Evolutionary conservation across 1,140 invertebrate genomes (phyloP).

Genomic region (Caenorhabditis remanei): DNA sequence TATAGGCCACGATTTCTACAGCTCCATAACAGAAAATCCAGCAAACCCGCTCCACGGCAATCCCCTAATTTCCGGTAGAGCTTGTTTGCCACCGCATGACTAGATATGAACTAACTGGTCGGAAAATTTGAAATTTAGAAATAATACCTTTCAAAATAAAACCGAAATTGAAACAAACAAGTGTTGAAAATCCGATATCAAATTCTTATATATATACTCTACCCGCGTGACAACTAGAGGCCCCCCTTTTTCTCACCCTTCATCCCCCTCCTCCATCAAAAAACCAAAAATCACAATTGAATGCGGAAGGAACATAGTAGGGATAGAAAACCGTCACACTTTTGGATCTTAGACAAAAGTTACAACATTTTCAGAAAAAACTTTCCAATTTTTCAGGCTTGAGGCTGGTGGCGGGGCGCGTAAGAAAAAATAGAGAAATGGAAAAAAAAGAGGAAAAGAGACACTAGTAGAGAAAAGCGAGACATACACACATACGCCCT

Average conservation of each 20-base stretch:
- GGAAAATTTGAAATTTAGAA: too few relatives aligned
- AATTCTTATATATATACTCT: conserved; percentile 1
- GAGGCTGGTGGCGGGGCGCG: background rate
- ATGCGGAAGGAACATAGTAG: background rate
- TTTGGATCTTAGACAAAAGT: background rate
- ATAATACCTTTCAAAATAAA: too few relatives aligned
- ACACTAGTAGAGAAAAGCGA: conserved; percentile 15
- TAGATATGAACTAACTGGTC: too few relatives aligned
- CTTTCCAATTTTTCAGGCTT: background rate
- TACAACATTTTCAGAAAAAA: background rate
- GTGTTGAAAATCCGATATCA: background rate
- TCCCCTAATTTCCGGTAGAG: too few relatives aligned
- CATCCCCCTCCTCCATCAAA: too few relatives aligned
- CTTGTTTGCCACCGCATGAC: too few relatives aligned
- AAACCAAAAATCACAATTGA: conserved; percentile 43
- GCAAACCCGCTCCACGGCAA: too few relatives aligned
- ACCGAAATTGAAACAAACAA: background rate
- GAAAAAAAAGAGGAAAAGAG: background rate
- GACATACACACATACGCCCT: conserved; percentile 34
- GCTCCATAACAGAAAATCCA: too few relatives aligned
- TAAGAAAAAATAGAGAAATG: background rate
- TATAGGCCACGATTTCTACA: too few relatives aligned
- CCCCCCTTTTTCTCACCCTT: background rate
- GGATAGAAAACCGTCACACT: background rate
- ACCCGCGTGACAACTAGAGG: background rate